These are phyloP conservation scores for Porites divaricata DNA, from an alignment of 92 coral and sea anemone species.

Conservation along the genomic window DNA sequence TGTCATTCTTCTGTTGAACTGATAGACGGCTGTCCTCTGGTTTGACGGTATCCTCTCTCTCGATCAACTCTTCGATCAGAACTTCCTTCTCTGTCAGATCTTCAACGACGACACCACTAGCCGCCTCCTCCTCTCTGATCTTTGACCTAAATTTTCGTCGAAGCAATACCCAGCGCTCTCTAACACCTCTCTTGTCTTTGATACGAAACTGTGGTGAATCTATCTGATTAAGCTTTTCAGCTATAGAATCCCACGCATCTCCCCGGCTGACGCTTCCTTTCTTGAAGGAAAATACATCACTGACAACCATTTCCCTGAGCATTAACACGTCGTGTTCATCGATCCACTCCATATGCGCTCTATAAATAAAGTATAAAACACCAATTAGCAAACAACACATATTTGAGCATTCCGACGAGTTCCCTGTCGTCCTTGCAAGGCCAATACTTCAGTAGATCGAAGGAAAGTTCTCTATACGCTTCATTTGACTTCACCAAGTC, in stretches of 20 bases:
- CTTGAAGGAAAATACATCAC: slow-evolving; percentile 1
- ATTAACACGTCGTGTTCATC: slow-evolving; percentile 55
- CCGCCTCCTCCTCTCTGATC: slow-evolving; percentile 23
- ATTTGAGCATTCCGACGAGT: background rate
- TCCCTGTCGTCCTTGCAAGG: slow-evolving; percentile 36
- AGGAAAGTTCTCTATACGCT: too few species aligned
- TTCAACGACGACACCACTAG: slow-evolving; percentile 35
- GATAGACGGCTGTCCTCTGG: slow-evolving; percentile 38
- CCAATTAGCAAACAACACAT: slow-evolving; percentile 23
- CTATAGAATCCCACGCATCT: slow-evolving; percentile 35
- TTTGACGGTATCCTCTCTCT: slow-evolving; percentile 38
- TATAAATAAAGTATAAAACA: slow-evolving; percentile 39
- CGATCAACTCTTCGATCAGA: slow-evolving; percentile 30
- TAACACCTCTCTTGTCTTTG: slow-evolving; percentile 56
- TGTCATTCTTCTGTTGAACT: slow-evolving; percentile 16
- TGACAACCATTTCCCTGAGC: slow-evolving; percentile 45
- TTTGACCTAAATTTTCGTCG: too few species aligned
- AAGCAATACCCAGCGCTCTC: background rate
- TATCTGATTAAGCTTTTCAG: slow-evolving; percentile 36
- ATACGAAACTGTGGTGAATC: slow-evolving; percentile 34
- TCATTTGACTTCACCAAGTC: slow-evolving; percentile 35
- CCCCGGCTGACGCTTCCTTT: slow-evolving; percentile 38
- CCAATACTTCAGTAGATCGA: slow-evolving; percentile 15
- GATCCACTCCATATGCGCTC: slow-evolving; percentile 64
- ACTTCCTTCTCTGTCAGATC: slow-evolving; percentile 46